Percentiles rank a stretch among this genome's conserved stretches.
Evolutionary conservation across 2,888 invertebrate genomes (phyloP).

Genomic region (Eupithecia tripunctaria): DNA sequence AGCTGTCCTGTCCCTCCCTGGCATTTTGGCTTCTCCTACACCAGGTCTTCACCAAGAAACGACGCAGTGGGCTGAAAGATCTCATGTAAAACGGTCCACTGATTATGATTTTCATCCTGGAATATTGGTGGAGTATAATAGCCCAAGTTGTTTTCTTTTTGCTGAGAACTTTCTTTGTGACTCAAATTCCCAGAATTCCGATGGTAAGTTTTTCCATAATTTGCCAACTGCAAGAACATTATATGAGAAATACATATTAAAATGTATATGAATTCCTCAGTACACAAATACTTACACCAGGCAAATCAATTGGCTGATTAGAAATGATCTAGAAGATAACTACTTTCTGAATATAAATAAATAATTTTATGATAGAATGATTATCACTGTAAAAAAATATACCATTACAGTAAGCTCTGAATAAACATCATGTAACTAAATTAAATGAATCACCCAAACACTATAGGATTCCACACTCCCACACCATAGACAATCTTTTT

Average conservation of each 20-base stretch:
- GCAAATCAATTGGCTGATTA: neutral
- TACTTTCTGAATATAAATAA: neutral
- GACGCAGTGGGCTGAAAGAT: slow-evolving; percentile 38
- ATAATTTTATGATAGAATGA: neutral
- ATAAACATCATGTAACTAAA: neutral
- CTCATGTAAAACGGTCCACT: slow-evolving; percentile 14
- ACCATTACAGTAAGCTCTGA: neutral
- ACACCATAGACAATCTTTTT: slow-evolving; percentile 1
- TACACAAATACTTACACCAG: neutral
- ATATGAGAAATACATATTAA: neutral
- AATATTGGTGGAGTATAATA: neutral
- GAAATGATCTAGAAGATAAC: neutral
- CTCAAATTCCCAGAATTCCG: neutral
- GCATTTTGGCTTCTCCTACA: slow-evolving; percentile 60
- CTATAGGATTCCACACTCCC: slow-evolving; percentile 2
- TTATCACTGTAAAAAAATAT: neutral
- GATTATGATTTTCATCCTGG: neutral
- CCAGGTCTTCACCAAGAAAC: slow-evolving; percentile 56
- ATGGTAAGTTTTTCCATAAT: neutral
- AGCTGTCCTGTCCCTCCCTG: slow-evolving; percentile 56
- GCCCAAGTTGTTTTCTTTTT: neutral
- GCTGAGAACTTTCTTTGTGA: neutral
- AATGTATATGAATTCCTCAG: neutral
- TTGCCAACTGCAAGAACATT: neutral
- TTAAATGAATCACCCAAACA: slow-evolving; percentile 4